A percentile compares a stretch with the other conserved stretches of the same genome.
Conservation (phyloP, 2,797 vertebrate species). For the Enteromius argenteus region DNA sequence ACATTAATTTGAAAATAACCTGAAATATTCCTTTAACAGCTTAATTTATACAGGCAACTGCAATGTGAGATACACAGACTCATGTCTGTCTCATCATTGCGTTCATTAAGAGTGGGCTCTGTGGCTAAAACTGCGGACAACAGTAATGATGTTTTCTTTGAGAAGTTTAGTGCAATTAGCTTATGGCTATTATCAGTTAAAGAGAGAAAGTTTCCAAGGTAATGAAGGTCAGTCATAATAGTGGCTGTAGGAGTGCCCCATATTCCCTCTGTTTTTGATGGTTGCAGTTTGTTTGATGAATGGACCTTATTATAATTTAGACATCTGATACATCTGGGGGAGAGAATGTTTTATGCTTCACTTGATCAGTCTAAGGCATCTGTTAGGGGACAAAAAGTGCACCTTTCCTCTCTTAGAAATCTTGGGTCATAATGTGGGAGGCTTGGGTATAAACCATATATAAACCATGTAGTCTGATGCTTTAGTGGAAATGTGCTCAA, state of each 20-base stretch:
- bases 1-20: not conserved
- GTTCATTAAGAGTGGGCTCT: slow-evolving; percentile 14
- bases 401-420: slow-evolving; percentile 51
- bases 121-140: not conserved
- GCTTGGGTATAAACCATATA: slow-evolving; percentile 19
- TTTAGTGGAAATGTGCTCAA: slow-evolving; percentile 54
- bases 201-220: slow-evolving; percentile 34
- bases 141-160: slow-evolving; percentile 26
- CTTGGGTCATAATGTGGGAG: slow-evolving; percentile 53
- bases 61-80: not conserved
- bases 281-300: slow-evolving; percentile 59
- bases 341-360: slow-evolving; percentile 49
- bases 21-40: not conserved
- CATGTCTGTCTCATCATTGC: slow-evolving; percentile 4
- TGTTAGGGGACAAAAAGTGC: slow-evolving; percentile 51
- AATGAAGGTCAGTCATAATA: slow-evolving; percentile 58
- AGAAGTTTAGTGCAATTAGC: slow-evolving; percentile 49
- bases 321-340: slow-evolving; percentile 58
- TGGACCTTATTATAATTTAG: slow-evolving; percentile 63
- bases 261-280: slow-evolving; percentile 46
- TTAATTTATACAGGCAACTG: not conserved
- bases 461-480: slow-evolving; percentile 59
- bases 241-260: slow-evolving; percentile 19
- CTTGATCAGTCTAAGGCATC: slow-evolving; percentile 57
- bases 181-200: slow-evolving; percentile 37